Base-by-base conservation (phyloP, 1,140 invertebrate species). In the Bombus breviceps region DNA sequence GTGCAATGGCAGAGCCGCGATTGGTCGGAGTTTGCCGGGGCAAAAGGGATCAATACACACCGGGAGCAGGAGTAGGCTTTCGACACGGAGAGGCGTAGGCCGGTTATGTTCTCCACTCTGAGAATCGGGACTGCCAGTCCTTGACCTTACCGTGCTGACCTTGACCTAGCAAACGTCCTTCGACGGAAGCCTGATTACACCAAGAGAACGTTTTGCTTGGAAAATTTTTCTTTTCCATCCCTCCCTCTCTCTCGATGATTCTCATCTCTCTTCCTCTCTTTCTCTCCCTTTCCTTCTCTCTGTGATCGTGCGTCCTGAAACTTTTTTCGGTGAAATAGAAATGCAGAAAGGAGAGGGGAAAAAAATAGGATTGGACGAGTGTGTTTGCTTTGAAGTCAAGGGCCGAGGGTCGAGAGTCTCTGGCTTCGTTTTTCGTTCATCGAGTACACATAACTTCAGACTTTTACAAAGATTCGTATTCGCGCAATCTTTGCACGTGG, bases 41-140 rank as follows among this genome's bases (percentile, higher is more conserved):
- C 91, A 89, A 91, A 89, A 88, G 88, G 87, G 92, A 93, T 93
- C 93, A 91, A 93, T 93, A 93, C 59, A 62, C 59, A 62, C 92
- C 72, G 86, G 87, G 89, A 88, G 90, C 87, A 90, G 89, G 90
- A 90, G 90, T 87, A 90, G 90, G 90, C 89, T 91, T 91, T 90
- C 89, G 89, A 91, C 87, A 89, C 59, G 84, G 86, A 88, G 86
- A 90, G 89, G 83, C 82, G 82, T 89, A 90, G 88, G 82, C 88
- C 34, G 86, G 85, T 75, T 47, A 85, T 76, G 86, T 90, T 90
- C 85, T 88, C 88, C 89, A 87, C 89, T 86, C 53, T 87, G 88
- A 90, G 89, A 83, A 90, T 85, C 89, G 88, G 86, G 83, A 88
- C 87, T 91, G 86, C 90, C 74, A 90, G 90, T 84, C 89, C 89